Evolutionary conservation across 2,888 invertebrate species (phyloP), one percentile per base, ranked within the genome.

Genomic region (Kuschelorhynchus macadamiae): DNA sequence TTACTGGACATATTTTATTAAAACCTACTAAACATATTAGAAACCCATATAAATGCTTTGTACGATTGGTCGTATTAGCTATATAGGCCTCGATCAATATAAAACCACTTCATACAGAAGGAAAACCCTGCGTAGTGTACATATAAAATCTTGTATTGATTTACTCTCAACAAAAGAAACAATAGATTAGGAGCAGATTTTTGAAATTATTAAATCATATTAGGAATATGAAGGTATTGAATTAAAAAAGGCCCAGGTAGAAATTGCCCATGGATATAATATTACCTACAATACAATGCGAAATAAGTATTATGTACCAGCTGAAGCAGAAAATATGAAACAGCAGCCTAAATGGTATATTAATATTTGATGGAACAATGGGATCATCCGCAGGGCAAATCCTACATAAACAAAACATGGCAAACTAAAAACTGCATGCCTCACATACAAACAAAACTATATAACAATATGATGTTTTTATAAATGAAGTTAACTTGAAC

Each of bases 321-420:
- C 39, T 67, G 55, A 67, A 50, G 67, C 67, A 44, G 67, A 67
- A 67, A 67, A 67, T 61, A 67, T 67, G 61, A 56, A 67, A 56
- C 61, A 61, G 56, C 49, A 61, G 56, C 42, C 33, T 52, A 39
- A 65, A 50, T 50, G 44, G 57, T 20, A 20, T 36, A 57, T 36
- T 49, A 50, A 49, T 64, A 50, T 39, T 20, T n/a, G 18, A 46
- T 52, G 21, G 59, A 52, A 65, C 57, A 65, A 65, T n/a, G n/a
- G 20, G 5, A 18, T 47, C 9, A 47, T 9, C 25, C 5, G 11
- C n/a, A 47, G 47, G 20, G 25, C 47, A 47, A 21, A 47, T 18
- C 21, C 47, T 18, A 47, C 11, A 47, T 44, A 47, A 21, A 47
- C 47, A 47, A 47, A 11, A 47, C 47, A 47, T 25, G 25, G 20